Conservation (phyloP, 2,113 vertebrate genomes). For the Mustela lutreola region DNA sequence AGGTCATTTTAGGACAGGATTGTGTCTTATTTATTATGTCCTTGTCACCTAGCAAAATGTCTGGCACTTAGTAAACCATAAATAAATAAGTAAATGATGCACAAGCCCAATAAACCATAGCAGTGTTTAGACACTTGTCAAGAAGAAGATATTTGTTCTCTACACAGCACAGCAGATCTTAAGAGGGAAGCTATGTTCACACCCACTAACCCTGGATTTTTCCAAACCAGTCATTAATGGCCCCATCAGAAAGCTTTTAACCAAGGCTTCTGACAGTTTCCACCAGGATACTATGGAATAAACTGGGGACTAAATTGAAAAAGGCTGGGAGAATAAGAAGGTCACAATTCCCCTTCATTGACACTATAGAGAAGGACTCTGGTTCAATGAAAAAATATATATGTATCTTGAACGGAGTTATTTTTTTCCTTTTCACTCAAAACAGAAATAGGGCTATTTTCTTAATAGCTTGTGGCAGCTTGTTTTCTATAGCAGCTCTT, state of each 20-base stretch:
- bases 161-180: not conserved
- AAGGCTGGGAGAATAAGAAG: not conserved
- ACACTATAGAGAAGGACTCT: constrained; percentile 70
- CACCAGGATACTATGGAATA: constrained; percentile 20
- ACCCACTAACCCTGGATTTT: constrained; percentile 56
- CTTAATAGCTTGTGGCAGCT: constrained; percentile 80
- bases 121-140: not conserved
- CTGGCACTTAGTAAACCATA: not conserved
- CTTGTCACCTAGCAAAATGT: not conserved
- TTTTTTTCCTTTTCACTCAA: constrained; percentile 74
- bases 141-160: not conserved
- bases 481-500: constrained; percentile 81
- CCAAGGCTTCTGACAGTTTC: constrained; percentile 77
- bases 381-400: constrained; percentile 65
- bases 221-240: constrained; percentile 73
- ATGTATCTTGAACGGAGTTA: constrained; percentile 72
- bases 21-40: not conserved
- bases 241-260: constrained; percentile 73
- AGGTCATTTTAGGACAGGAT: not conserved
- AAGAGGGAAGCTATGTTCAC: not conserved
- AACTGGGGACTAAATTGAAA: constrained; percentile 2
- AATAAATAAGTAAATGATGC: not conserved
- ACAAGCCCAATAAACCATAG: not conserved
- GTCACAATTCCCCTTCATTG: not conserved
- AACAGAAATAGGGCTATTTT: constrained; percentile 81